Conservation (phyloP, 2,797 vertebrate genomes). For the Rhinella marina region DNA sequence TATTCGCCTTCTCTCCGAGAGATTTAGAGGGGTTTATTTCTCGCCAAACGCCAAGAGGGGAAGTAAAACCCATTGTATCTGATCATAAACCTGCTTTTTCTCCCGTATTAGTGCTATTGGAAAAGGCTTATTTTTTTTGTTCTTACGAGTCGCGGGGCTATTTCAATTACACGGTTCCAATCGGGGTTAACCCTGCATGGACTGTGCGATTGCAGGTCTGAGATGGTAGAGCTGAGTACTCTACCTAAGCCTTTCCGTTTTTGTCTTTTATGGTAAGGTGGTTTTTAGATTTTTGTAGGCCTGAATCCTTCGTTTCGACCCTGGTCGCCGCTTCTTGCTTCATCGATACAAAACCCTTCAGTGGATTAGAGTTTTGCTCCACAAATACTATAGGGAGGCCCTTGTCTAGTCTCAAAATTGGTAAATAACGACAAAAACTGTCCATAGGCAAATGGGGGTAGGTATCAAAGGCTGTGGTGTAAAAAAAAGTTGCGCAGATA, state of each 20-base stretch:
- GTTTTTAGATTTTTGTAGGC: background rate
- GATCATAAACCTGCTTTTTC: slow-evolving; percentile 54
- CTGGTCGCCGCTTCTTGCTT: background rate
- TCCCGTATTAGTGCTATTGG: slow-evolving; percentile 51
- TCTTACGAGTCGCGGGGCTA: slow-evolving; percentile 52
- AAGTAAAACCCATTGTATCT: slow-evolving; percentile 60
- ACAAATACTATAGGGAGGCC: background rate
- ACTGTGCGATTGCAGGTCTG: background rate
- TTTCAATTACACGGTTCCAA: slow-evolving; percentile 49
- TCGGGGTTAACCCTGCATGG: slow-evolving; percentile 16
- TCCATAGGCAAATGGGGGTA: background rate
- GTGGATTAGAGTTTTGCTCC: background rate
- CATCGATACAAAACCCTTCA: background rate
- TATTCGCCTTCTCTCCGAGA: slow-evolving; percentile 51
- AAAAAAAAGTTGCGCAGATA: too few species aligned
- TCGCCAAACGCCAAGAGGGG: slow-evolving; percentile 57
- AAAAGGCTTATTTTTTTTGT: slow-evolving; percentile 54
- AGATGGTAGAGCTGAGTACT: background rate
- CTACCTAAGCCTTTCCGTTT: background rate
- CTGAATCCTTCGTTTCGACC: background rate
- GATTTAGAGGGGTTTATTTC: slow-evolving; percentile 58
- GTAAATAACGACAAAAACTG: background rate
- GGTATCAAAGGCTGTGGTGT: too few species aligned
- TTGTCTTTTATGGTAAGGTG: background rate
- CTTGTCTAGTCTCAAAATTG: background rate